phyloP scores from a whole-genome alignment of 1,140 invertebrate genomes.

The Diabrotica undecimpunctata region DNA sequence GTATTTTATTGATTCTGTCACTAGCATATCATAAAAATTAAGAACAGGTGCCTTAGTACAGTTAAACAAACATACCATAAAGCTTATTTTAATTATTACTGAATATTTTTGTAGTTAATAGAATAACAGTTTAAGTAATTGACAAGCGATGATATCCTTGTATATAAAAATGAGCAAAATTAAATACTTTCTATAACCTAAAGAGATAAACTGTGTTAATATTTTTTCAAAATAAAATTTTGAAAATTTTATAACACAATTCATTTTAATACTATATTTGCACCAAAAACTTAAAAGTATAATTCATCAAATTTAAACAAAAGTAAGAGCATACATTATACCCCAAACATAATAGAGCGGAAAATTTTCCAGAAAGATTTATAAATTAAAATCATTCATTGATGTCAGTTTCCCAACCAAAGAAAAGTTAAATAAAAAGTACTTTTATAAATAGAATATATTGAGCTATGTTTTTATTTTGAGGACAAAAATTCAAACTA shows the following conservation, averaged over 20 bases:
- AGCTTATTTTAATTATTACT: no score
- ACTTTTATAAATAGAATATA: constrained; percentile 21
- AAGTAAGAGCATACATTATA: not conserved
- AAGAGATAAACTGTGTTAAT: no score
- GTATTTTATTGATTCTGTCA: no score
- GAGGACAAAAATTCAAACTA: constrained; percentile 21
- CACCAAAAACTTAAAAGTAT: constrained; percentile 29
- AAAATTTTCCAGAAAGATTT: not conserved
- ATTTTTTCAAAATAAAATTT: no score
- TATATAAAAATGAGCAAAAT: constrained; percentile 13
- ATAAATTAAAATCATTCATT: no score
- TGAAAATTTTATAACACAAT: no score
- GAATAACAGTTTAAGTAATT: no score
- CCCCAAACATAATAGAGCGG: not conserved
- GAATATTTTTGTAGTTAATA: not conserved
- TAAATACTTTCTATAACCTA: not conserved
- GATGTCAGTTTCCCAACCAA: not conserved
- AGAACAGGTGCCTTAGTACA: no score
- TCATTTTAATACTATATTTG: constrained; percentile 30
- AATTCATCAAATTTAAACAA: not conserved
- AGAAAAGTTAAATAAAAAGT: constrained; percentile 14
- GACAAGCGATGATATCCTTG: no score
- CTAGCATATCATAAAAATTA: no score
- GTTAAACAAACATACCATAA: no score
- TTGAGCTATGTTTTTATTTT: constrained; percentile 18